phyloP scores from a whole-genome alignment of 1,140 invertebrate genomes.

The Laupala kohalensis region DNA sequence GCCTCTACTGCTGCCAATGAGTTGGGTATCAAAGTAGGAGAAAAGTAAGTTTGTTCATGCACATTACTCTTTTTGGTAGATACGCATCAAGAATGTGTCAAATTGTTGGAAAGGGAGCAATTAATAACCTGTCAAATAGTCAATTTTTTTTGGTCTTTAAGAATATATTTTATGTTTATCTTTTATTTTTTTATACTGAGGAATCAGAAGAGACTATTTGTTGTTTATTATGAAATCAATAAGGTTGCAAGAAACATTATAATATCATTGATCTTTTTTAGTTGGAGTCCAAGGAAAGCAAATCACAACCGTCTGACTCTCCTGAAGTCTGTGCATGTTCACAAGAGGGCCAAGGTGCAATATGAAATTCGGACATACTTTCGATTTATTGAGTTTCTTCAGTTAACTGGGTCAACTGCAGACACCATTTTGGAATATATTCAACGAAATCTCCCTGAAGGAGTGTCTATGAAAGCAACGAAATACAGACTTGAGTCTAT shows the following conservation, averaged over 20 bases:
- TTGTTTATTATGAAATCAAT: no score
- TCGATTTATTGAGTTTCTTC: slow-evolving; percentile 64
- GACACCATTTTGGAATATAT: slow-evolving; percentile 95
- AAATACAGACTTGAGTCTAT: slow-evolving; percentile 40
- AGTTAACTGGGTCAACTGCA: slow-evolving; percentile 86
- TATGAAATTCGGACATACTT: slow-evolving; percentile 94
- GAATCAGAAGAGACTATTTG: no score
- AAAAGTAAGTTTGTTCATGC: slow-evolving; percentile 39
- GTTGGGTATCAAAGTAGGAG: slow-evolving; percentile 59
- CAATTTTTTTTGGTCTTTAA: not conserved
- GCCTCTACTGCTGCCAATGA: slow-evolving; percentile 60
- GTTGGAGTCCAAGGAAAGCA: slow-evolving; percentile 55
- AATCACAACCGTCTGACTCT: slow-evolving; percentile 63
- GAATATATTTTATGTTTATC: not conserved
- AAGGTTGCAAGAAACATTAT: no score
- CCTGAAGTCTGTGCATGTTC: slow-evolving; percentile 76
- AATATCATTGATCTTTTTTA: slow-evolving; percentile 26
- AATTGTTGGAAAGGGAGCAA: not conserved
- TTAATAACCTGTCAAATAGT: no score
- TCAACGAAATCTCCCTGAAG: slow-evolving; percentile 92
- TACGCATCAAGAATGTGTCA: no score
- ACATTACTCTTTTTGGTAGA: not conserved
- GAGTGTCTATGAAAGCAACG: slow-evolving; percentile 87
- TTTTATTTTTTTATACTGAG: not conserved
- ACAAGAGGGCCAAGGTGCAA: slow-evolving; percentile 90